Evolutionary conservation across 2,113 vertebrate species (phyloP), one percentile per base, ranked within the genome.

Genomic region (Nothoprocta perdicaria): DNA sequence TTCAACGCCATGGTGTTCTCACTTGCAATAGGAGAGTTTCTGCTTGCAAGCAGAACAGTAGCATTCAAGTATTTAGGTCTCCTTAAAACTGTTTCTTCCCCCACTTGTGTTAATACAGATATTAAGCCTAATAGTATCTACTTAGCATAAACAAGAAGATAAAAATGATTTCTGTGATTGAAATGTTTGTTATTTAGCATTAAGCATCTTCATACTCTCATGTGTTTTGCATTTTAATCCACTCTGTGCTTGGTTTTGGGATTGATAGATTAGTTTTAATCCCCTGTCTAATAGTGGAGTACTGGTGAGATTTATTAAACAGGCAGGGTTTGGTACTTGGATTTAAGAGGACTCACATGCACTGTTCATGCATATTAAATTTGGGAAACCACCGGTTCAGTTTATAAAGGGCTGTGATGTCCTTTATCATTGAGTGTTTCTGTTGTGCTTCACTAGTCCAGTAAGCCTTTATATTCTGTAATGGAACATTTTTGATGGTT

Each of bases 241-340:
- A 98, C 97, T 98, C 93, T 95, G 96, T 96, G 97, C 97, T 98
- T 97, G 97, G 97, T 97, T 98, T 97, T 97, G 97, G 97, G 98
- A 97, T 97, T 98, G 97, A 97, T 98, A 98, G 98, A 98, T 98
- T 98, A 98, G 97, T 98, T 98, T 98, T 98, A 98, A 98, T 98
- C 97, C 97, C 95, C 97, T 97, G 97, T 98, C 98, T 98, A 97
- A 98, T 98, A 97, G 97, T 97, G 94, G 97, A 97, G 97, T 96
- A 96, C 96, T 97, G 97, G 97, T 97, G 97, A 98, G 97, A 98
- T 97, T 98, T 98, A 98, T 97, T 97, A 97, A 97, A 96, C 96
- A 98, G 97, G 94, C 97, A 96, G 97, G 96, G 97, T 96, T 97
- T 96, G 97, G 97, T 96, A 95, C 97, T 97, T 97, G 97, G 97